Base-by-base conservation (phyloP, 2,888 invertebrate genomes). In the Caenorhabditis uteleia region DNA sequence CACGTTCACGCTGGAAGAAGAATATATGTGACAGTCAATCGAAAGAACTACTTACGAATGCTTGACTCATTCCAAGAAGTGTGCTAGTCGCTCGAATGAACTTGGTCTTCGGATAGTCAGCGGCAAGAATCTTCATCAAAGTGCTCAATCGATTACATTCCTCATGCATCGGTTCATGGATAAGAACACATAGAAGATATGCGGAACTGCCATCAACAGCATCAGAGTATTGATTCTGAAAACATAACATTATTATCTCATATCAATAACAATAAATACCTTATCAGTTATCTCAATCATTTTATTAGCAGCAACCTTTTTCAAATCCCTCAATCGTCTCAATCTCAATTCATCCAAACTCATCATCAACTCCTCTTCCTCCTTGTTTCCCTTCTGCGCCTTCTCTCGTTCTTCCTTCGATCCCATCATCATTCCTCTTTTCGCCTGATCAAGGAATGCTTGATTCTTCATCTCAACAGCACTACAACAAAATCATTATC, bases 281-380 rank as follows among this genome's bases (percentile, higher is more conserved):
- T 77, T 75, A 34, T 66, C 48, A 5, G 65, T 50, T 46, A 80
- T 65, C 44, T 80, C 77, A 23, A 75, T 56, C n/a, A 80, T 64
- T 47, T 67, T 47, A 56, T 58, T 75, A 51, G 56, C 57, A 18
- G 55, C 64, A 18, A 67, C 59, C 34, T 65, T 72, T 14, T 58
- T 51, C 65, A 80, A 64, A 27, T 77, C 78, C 26, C 47, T 36
- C 25, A 80, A 34, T 34, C 80, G 50, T 27, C 57, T 67, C 23
- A 54, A 53, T 21, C 78, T 66, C 27, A 80, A 53, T 7, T 47
- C 58, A 21, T 78, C 78, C 57, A 81, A 44, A 16, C 60, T 56
- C 46, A 74, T 74, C 39, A 70, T 65, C n/a, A 74, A 75, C 31
- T 74, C 68, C n/a, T 56, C 68, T 14, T 70, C 68, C 4, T 68